phyloP scores from a whole-genome alignment of 2,888 invertebrate genomes.

The Agrochola litura region DNA sequence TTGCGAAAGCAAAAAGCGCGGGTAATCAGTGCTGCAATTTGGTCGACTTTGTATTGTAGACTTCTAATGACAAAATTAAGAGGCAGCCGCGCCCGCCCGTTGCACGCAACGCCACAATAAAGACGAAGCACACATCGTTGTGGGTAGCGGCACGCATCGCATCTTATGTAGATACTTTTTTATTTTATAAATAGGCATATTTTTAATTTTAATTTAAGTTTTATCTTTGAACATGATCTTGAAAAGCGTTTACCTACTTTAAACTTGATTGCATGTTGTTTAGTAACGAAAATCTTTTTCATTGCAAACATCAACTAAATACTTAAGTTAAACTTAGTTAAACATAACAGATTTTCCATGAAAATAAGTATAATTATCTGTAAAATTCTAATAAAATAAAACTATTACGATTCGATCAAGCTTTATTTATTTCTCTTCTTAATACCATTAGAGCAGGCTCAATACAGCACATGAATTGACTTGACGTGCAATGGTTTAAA shows the following conservation, averaged over 20 bases:
- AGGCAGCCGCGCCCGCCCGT: conserved; percentile 57
- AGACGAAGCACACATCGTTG: conserved; percentile 58
- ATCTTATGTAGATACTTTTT: not conserved
- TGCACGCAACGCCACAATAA: conserved; percentile 66
- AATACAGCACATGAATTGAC: not conserved
- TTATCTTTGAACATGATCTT: not conserved
- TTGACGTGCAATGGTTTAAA: conserved; percentile 14
- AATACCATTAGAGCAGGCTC: not conserved
- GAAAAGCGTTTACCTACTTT: not conserved
- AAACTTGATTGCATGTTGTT: not conserved
- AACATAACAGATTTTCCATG: not conserved
- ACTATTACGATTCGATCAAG: not conserved
- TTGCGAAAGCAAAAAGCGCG: conserved; percentile 60
- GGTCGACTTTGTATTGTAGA: conserved; percentile 75
- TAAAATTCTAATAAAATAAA: not conserved
- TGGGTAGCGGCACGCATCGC: conserved; percentile 8
- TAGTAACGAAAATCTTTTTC: not conserved
- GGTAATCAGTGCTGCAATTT: conserved; percentile 73
- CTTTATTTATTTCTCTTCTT: not conserved
- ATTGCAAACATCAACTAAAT: not conserved
- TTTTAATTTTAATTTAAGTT: not conserved
- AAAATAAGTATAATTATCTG: not conserved
- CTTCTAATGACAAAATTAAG: conserved; percentile 84
- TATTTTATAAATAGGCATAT: not conserved
- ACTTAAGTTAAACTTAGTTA: not conserved